These are phyloP conservation scores for Mohoua ochrocephala DNA, from an alignment of 2,113 vertebrate genomes.

Conservation along the genomic window DNA sequence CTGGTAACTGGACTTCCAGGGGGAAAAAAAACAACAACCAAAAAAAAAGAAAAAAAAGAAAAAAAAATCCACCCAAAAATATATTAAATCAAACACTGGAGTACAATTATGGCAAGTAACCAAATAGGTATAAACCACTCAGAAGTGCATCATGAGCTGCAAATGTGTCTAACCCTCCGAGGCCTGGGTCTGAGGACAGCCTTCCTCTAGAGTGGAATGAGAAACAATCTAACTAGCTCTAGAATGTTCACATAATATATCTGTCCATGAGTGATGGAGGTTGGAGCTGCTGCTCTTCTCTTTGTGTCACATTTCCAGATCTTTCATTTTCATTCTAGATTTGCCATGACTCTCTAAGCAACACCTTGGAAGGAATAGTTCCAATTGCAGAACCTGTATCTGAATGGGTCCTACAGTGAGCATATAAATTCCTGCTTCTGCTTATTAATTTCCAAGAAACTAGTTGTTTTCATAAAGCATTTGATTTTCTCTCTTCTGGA, in stretches of 20 bases:
- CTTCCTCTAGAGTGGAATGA: background rate
- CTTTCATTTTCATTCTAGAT: background rate
- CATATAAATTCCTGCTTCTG: background rate
- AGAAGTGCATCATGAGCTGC: rapidly evolving
- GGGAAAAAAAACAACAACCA: rapidly evolving
- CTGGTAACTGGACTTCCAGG: background rate
- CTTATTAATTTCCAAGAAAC: background rate
- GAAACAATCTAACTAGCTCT: background rate
- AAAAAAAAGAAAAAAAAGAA: background rate
- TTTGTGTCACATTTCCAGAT: background rate
- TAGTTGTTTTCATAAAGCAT: background rate
- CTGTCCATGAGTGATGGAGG: background rate
- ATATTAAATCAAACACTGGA: background rate
- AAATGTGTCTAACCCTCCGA: background rate
- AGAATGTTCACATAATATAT: background rate
- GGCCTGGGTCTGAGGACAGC: background rate
- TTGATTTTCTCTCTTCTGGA: background rate
- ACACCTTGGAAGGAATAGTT: background rate
- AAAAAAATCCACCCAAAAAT: background rate
- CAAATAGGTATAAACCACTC: background rate
- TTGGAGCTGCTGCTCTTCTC: background rate
- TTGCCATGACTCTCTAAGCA: background rate
- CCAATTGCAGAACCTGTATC: background rate
- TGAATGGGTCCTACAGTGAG: rapidly evolving
- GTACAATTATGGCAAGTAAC: background rate